Evolutionary conservation across 2,113 vertebrate genomes (phyloP), one percentile per base, ranked within the genome.

Genomic region (Xiphias gladius): DNA sequence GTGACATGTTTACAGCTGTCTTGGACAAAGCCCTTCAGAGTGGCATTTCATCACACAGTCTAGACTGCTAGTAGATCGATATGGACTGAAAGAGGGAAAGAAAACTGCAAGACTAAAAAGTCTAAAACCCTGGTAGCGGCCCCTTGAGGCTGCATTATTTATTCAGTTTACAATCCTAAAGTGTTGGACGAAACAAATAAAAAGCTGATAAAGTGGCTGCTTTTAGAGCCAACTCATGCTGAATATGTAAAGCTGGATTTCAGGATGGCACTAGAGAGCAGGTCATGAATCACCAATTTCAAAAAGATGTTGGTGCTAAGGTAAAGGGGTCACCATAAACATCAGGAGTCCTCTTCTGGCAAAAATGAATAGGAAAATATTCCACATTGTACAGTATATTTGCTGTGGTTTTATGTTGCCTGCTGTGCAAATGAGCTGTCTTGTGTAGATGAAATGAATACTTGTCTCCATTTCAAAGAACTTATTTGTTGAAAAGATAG

Each of bases 31-130:
- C 67, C 54, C 73, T 88, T 85, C 84, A 73, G 71, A 88, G 75
- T 80, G 76, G 74, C 81, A 90, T 89, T 92, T 87, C 83, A 91
- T 93, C 88, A 86, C 76, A 50, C 63, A 76, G 88, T 89, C 89
- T 46, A 79, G 76, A 86, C 87, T 78, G 78, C 73, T 19, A 58
- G 41, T 43, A 57, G 82, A 92, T 92, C 84, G 50, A 90, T 92
- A 62, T 2, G 72, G 75, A 70, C 62, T 70, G 41, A 48, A 54
- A 46, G 57, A 63, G 17, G 19, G 52, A 30, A 13, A 73, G 63
- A n/a, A 55, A 76, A 64, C n/a, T 30, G 37, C 63, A 7, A 26
- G 62, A 39, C 54, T 72, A 84, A 80, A 84, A 80, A 65, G 74
- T 82, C 74, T n/a, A 30, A 55, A 66, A 28, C 55, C 37, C 17